Evolutionary conservation across 1,140 invertebrate genomes (phyloP), one percentile per base, ranked within the genome.

Genomic region (Zaprionus lachaisei): DNA sequence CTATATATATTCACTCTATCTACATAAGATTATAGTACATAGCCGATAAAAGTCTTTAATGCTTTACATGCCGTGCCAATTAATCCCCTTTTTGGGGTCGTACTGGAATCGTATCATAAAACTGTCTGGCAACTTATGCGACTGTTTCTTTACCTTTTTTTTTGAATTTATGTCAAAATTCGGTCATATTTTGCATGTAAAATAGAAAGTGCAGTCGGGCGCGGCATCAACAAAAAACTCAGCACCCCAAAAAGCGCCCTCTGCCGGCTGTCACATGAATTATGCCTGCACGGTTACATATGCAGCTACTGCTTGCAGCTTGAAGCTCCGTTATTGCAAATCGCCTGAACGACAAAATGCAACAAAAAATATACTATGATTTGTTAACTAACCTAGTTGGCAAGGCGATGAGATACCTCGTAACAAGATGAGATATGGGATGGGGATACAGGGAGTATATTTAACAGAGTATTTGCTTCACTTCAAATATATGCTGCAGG

Each of bases 221-320:
- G 47, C 7, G n/a, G n/a, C n/a, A 20, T 31, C 14, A 58, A 12
- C 15, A 22, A 20, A 17, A 34, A 38, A 24, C 49, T 12, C 15
- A 51, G 20, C 22, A 37, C 22, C 11, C 64, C 71, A 57, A 62
- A 74, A 67, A 76, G 49, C 51, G 31, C 61, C 61, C 68, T 61
- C 66, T 57, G 44, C 54, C 64, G 68, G 62, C 76, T 79, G 81
- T 81, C 80, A 77, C 72, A 89, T 89, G 81, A 89, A 90, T 89
- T 90, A 90, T 76, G 81, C 83, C 79, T 72, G 78, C 64, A 56
- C 68, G 68, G 79, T 69, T 79, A 81, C 81, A 84, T 76, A 56
- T 63, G 57, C 57, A 60, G 44, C n/a, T 20, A 24, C 15, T 64
- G 66, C 70, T 5, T 62, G 60, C 55, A 65, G 68, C 67, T 55